A percentile compares a stretch with the other conserved stretches of the same genome.
Evolutionary conservation across 2,888 invertebrate species (phyloP).

Genomic region (Fabriciana adippe): DNA sequence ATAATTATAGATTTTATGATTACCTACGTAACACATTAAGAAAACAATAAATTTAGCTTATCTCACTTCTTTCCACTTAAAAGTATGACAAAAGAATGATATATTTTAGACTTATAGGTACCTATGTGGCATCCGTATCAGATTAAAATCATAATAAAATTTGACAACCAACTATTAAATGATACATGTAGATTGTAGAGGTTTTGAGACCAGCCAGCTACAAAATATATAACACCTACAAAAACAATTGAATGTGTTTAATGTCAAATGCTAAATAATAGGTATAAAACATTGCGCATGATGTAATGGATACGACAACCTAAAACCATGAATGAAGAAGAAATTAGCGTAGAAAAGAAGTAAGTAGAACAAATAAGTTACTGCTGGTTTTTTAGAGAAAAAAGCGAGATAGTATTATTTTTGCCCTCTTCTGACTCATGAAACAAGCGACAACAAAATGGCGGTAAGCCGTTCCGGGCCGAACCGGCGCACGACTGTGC

Average conservation of each 20-base stretch:
- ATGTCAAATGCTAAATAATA: neutral
- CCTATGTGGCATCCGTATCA: too few relatives aligned
- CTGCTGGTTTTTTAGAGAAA: conserved; percentile 17
- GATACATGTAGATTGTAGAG: too few relatives aligned
- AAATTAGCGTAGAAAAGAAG: conserved; percentile 15
- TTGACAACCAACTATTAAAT: too few relatives aligned
- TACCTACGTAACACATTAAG: too few relatives aligned
- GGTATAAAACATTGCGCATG: neutral
- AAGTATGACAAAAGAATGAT: too few relatives aligned
- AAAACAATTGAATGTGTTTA: conserved; percentile 14
- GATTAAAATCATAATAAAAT: too few relatives aligned
- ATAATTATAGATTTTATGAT: neutral
- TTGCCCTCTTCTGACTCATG: conserved; percentile 57
- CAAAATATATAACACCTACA: conserved; percentile 1
- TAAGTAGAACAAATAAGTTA: conserved; percentile 17
- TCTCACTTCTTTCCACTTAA: too few relatives aligned
- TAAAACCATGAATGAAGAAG: conserved; percentile 7
- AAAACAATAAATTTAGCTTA: too few relatives aligned
- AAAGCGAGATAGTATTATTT: conserved; percentile 37
- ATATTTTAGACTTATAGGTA: too few relatives aligned
- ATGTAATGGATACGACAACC: conserved; percentile 2
- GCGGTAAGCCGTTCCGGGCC: conserved; percentile 51
- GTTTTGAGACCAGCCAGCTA: too few relatives aligned
- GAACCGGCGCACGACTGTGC: conserved; percentile 44
- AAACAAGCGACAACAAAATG: conserved; percentile 63